Evolutionary conservation across 2,113 vertebrate species (phyloP), one percentile per base, ranked within the genome.

Genomic region (Phodopus roborovskii): DNA sequence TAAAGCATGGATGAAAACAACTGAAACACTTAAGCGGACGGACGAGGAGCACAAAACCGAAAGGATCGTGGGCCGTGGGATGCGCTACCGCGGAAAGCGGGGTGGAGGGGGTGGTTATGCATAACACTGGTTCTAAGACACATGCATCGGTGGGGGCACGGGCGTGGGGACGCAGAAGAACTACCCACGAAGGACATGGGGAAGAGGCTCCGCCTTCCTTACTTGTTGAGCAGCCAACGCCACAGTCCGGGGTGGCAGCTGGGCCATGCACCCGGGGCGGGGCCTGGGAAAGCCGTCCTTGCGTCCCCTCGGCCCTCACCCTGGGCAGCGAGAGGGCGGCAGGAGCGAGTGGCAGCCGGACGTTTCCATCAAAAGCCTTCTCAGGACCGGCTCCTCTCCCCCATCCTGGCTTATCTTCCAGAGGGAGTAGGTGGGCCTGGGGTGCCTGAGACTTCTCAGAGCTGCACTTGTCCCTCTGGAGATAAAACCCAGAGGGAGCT

Each of bases 1-100:
- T 99, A 99, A 98, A 99, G 99, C 97, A 98, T 98, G 98, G 99
- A 99, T 99, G 99, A 94, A 99, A 99, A 95, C 99, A 98, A 99
- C 99, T 98, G 99, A 99, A 99, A 99, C 99, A 98, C 98, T 26
- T 98, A 99, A 98, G 99, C 99, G 97, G 99, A 98, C 98, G 99
- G 99, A 97, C 97, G 99, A 99, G 96, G 99, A 99, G 98, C 99
- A 99, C 96, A 99, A 98, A 98, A 99, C 98, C 91, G 99, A 99
- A 98, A 99, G 98, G 99, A 99, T 98, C 98, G 99, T 99, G 99
- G 99, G 99, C 99, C 99, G 99, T 99, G 99, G 98, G 98, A 99
- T 98, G 99, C 99, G 99, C 98, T 99, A 99, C 99, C 99, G 99
- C 99, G 99, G 98, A 98, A 98, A 99, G 99, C 98, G 98, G 98